phyloP scores from a whole-genome alignment of 2,113 vertebrate species.

The Jaculus jaculus region DNA sequence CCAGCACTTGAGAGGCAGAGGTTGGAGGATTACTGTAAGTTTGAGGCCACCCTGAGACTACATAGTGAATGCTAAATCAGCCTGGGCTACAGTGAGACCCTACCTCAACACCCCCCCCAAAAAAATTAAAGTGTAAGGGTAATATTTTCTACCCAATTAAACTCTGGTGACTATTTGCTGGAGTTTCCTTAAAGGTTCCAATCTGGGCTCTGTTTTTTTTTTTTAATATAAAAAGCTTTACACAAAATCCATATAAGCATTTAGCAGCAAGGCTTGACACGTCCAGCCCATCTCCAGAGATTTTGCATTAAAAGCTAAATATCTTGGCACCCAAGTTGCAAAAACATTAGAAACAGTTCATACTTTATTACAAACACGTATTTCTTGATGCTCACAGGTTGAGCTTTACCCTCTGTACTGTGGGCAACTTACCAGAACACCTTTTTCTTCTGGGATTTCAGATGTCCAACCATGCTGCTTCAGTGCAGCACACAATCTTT shows the following conservation, averaged over 20 bases:
- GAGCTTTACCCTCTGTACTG: not conserved
- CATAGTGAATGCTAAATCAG: too few species aligned
- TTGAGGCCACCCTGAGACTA: too few species aligned
- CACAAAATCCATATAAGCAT: not conserved
- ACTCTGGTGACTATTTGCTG: slow-evolving; percentile 7
- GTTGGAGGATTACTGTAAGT: too few species aligned
- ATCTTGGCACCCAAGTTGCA: slow-evolving; percentile 25
- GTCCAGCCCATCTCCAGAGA: not conserved
- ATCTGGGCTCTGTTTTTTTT: not conserved
- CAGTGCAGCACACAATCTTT: not conserved
- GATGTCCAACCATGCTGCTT: not conserved
- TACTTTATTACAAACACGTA: slow-evolving; percentile 54
- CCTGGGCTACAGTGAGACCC: too few species aligned
- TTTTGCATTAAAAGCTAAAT: slow-evolving; percentile 54
- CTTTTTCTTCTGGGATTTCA: slow-evolving; percentile 34
- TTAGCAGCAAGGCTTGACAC: not conserved
- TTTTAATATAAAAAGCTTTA: slow-evolving; percentile 28
- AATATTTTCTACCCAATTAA: slow-evolving; percentile 47
- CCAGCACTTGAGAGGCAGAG: too few species aligned
- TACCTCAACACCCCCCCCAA: too few species aligned
- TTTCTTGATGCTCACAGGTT: not conserved
- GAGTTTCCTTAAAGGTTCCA: not conserved
- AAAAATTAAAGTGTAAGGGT: not conserved
- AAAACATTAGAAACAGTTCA: not conserved
- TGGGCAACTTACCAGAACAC: not conserved